These are phyloP conservation scores for Diarsia brunnea DNA, from an alignment of 2,888 invertebrate species.

Conservation along the genomic window DNA sequence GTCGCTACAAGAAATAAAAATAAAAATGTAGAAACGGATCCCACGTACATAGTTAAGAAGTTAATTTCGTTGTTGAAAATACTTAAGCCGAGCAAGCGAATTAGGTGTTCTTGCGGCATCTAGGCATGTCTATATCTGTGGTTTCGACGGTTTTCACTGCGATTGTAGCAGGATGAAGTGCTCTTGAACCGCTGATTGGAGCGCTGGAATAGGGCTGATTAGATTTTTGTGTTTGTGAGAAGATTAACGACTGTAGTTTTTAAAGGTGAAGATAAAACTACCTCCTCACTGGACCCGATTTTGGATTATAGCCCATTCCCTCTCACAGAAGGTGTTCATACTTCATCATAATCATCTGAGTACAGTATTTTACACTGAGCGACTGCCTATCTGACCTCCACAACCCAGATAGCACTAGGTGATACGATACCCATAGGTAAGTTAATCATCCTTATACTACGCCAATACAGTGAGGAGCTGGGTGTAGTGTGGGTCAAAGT, in stretches of 20 bases:
- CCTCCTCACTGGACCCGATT: too few relatives aligned
- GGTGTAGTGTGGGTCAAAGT: too few relatives aligned
- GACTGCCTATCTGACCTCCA: too few relatives aligned
- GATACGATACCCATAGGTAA: too few relatives aligned
- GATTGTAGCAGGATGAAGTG: slow-evolving; percentile 59
- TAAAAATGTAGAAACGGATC: too few relatives aligned
- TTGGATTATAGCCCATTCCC: not conserved
- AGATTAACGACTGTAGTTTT: not conserved
- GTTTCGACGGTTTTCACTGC: slow-evolving; percentile 17
- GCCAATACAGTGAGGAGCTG: too few relatives aligned
- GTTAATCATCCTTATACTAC: too few relatives aligned
- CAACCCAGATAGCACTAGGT: too few relatives aligned
- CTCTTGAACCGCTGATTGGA: slow-evolving; percentile 48
- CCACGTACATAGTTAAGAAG: too few relatives aligned
- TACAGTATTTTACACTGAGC: too few relatives aligned
- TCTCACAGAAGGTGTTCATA: not conserved
- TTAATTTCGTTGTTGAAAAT: not conserved
- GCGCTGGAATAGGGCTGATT: slow-evolving; percentile 45
- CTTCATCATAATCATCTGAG: too few relatives aligned
- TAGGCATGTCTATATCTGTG: not conserved
- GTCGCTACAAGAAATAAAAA: too few relatives aligned
- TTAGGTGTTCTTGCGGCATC: not conserved
- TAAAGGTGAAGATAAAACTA: not conserved
- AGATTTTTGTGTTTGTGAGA: slow-evolving; percentile 21
- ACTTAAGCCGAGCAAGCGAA: not conserved